A percentile compares a stretch with the other conserved stretches of the same genome.
These are phyloP conservation scores for Campoplex nolae DNA, from an alignment of 2,888 invertebrate genomes.

Conservation along the genomic window DNA sequence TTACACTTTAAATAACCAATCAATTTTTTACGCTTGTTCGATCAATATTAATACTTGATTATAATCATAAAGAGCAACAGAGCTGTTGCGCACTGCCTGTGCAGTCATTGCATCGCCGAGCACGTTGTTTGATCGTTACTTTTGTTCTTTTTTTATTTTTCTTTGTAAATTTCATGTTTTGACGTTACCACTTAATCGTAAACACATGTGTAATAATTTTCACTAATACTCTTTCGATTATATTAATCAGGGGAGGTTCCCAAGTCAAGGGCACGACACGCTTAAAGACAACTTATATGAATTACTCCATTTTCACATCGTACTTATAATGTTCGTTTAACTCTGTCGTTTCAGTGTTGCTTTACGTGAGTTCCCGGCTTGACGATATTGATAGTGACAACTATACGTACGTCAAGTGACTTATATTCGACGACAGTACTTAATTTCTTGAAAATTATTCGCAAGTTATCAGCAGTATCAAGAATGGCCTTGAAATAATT, in stretches of 20 bases:
- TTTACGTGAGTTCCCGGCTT: constrained; percentile 59
- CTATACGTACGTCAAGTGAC: no score
- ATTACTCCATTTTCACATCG: constrained; percentile 3
- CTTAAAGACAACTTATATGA: constrained; percentile 58
- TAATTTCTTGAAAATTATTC: neutral
- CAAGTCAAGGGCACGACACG: constrained; percentile 62
- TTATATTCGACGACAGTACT: neutral
- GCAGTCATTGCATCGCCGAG: constrained; percentile 69
- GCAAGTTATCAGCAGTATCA: neutral
- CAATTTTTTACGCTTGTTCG: constrained; percentile 11
- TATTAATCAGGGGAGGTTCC: constrained; percentile 52
- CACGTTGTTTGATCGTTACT: constrained; percentile 68
- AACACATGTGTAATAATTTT: constrained; percentile 32
- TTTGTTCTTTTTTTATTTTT: constrained; percentile 26
- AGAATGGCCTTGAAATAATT: neutral
- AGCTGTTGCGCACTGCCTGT: constrained; percentile 61
- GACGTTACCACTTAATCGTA: constrained; percentile 54
- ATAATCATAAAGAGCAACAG: constrained; percentile 33
- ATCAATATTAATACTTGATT: constrained; percentile 35
- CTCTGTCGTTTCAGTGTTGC: constrained; percentile 67
- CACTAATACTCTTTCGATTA: constrained; percentile 45
- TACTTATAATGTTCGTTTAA: constrained; percentile 43
- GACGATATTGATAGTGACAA: constrained; percentile 48
- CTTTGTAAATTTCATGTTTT: constrained; percentile 39
- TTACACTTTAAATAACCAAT: constrained; percentile 27